Evolutionary conservation across 1,140 invertebrate species (phyloP).

Genomic region (Drosophila hydei): DNA sequence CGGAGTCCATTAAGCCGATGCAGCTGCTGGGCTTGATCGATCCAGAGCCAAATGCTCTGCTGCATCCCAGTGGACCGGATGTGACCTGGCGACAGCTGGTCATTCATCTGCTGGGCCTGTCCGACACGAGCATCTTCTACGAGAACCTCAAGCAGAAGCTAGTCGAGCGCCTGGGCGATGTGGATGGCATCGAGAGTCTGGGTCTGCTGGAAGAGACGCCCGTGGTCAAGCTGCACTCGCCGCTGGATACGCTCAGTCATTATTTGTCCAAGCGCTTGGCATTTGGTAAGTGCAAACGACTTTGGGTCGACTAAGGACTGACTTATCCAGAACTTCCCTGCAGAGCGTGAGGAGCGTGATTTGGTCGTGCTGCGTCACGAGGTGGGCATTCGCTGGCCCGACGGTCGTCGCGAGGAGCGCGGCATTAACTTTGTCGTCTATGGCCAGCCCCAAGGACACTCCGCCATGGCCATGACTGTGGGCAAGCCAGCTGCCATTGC

Average conservation of each 20-base stretch:
- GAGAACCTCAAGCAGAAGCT: conserved; percentile 95
- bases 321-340: conserved; percentile 5
- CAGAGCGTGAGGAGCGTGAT: conserved; percentile 92
- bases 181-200: conserved; percentile 91
- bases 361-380: conserved; percentile 97
- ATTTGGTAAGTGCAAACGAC: conserved; percentile 86
- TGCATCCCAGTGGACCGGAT: conserved; percentile 97
- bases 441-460: conserved; percentile 93
- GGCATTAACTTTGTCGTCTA: conserved; percentile 97
- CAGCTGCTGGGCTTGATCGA: conserved; percentile 95
- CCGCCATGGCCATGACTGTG: conserved; percentile 99
- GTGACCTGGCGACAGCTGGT: conserved; percentile 98
- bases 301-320: not conserved
- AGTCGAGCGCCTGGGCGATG: conserved; percentile 90
- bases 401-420: conserved; percentile 91
- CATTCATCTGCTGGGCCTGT: conserved; percentile 92
- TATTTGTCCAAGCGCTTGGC: conserved; percentile 94
- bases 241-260: conserved; percentile 95
- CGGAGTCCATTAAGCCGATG: conserved; percentile 93
- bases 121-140: conserved; percentile 94
- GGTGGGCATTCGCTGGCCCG: conserved; percentile 95
- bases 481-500: conserved; percentile 98
- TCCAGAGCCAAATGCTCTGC: conserved; percentile 91
- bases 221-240: conserved; percentile 93
- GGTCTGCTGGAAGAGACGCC: conserved; percentile 93